Evolutionary conservation across 2,113 vertebrate genomes (phyloP).

Genomic region (Pogonocichla stellata): DNA sequence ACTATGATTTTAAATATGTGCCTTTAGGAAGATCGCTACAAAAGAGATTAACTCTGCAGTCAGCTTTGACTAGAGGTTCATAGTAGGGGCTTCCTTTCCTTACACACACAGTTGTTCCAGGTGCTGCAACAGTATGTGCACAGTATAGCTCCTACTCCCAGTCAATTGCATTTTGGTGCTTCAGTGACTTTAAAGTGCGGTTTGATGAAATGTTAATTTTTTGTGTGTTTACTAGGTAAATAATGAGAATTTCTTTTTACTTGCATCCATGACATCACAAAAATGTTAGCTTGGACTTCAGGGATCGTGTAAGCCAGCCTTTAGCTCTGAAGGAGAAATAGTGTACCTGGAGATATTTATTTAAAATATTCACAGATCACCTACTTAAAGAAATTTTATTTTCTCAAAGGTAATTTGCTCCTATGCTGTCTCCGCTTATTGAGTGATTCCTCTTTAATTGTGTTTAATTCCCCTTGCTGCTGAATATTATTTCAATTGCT

Average conservation of each 20-base stretch:
- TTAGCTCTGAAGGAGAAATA: background rate
- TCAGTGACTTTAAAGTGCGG: background rate
- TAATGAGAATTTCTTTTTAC: background rate
- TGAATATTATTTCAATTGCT: background rate
- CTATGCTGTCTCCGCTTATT: background rate
- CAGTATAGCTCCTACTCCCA: accelerated
- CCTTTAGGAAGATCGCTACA: background rate
- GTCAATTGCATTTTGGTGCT: background rate
- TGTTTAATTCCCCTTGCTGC: background rate
- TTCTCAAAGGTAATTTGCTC: background rate
- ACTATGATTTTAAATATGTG: background rate
- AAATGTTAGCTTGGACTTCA: accelerated
- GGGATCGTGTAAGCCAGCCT: background rate
- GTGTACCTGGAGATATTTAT: background rate
- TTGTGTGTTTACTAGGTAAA: background rate
- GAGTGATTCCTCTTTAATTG: background rate
- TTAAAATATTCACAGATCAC: background rate
- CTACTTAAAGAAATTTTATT: background rate
- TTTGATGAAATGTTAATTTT: background rate
- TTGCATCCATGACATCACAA: background rate
- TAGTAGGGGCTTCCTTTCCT: background rate
- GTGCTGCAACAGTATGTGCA: background rate
- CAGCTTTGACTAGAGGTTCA: background rate
- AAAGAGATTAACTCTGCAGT: background rate
- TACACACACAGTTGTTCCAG: background rate